phyloP scores from a whole-genome alignment of 2,113 vertebrate genomes.

The Ciconia boyciana region DNA sequence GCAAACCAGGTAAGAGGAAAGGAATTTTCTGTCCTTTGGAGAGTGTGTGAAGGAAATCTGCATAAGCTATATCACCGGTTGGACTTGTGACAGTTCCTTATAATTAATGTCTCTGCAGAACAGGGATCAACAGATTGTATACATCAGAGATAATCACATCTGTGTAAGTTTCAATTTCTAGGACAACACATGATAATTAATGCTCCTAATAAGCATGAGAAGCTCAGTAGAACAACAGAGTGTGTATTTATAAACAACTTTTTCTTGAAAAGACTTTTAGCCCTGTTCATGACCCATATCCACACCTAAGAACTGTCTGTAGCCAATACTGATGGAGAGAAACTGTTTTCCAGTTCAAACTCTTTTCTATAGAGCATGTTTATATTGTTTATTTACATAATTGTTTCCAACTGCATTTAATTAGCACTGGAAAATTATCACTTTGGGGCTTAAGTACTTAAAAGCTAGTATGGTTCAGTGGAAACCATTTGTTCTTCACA shows the following conservation, averaged over 20 bases:
- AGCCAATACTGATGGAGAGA: background rate
- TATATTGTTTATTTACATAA: background rate
- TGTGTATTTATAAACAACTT: background rate
- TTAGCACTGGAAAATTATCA: background rate
- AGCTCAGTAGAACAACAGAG: background rate
- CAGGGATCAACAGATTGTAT: background rate
- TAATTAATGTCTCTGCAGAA: constrained; percentile 32
- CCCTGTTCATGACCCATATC: background rate
- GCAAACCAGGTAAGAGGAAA: background rate
- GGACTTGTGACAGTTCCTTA: background rate
- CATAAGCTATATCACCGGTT: background rate
- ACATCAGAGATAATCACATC: constrained; percentile 10
- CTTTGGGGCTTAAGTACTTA: background rate
- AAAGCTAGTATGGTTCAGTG: background rate
- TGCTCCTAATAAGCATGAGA: background rate
- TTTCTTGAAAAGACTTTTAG: background rate
- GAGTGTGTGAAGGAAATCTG: background rate
- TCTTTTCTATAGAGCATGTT: background rate
- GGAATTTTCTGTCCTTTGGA: background rate
- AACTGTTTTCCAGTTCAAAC: background rate
- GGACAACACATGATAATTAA: background rate
- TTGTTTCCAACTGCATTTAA: background rate
- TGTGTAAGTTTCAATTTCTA: background rate
- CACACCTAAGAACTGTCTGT: background rate
- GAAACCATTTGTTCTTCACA: background rate